Evolutionary conservation across 2,888 invertebrate genomes (phyloP).

Genomic region (Tetranychus piercei): DNA sequence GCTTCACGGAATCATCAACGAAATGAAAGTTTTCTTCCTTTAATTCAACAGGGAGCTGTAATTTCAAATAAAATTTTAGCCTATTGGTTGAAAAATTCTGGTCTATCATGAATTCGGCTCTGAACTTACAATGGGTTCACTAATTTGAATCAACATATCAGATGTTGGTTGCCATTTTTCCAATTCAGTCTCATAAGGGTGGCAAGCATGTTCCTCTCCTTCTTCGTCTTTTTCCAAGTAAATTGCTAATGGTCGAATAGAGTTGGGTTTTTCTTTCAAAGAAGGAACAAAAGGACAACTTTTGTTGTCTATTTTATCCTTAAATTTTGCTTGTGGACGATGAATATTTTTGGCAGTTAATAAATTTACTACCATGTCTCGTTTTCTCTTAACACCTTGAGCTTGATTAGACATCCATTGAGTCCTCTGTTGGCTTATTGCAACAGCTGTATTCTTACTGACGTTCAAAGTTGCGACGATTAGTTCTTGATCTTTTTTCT

Average conservation of each 20-base stretch:
- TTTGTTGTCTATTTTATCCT: constrained; percentile 64
- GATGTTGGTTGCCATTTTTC: constrained; percentile 41
- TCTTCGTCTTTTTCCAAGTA: constrained; percentile 48
- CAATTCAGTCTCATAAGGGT: constrained; percentile 73
- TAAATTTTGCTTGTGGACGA: constrained; percentile 64
- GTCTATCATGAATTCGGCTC: no score
- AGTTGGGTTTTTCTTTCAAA: constrained; percentile 70
- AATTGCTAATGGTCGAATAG: constrained; percentile 56
- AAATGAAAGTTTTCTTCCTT: constrained; percentile 33
- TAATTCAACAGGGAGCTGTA: not conserved
- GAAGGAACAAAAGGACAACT: constrained; percentile 58
- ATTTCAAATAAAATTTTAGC: not conserved
- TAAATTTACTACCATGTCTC: constrained; percentile 3
- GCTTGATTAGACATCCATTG: constrained; percentile 31
- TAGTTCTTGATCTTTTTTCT: constrained; percentile 30
- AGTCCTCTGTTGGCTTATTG: constrained; percentile 27
- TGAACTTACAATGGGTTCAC: no score
- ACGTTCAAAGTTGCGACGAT: constrained; percentile 24
- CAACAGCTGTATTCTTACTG: constrained; percentile 28
- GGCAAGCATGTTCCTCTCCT: constrained; percentile 43
- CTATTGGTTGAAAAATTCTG: no score
- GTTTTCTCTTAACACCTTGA: constrained; percentile 21
- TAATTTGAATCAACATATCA: not conserved
- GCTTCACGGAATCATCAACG: constrained; percentile 43
- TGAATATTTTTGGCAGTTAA: constrained; percentile 15